These are phyloP conservation scores for Vulpes lagopus DNA, from an alignment of 2,113 vertebrate genomes.

Conservation along the genomic window DNA sequence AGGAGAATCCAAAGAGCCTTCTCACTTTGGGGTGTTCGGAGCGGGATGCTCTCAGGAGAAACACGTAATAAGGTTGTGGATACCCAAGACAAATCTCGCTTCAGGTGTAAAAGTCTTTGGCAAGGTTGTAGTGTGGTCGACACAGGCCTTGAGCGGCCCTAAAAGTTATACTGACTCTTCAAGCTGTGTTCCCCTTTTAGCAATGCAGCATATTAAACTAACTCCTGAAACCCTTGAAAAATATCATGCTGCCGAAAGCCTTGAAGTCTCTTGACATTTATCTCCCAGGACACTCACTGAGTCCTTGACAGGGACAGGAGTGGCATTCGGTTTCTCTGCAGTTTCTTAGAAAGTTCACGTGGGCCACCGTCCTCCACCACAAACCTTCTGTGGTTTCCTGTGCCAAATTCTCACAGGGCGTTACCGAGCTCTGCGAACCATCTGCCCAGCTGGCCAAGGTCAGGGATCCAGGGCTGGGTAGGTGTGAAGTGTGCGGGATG, in stretches of 20 bases:
- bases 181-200: neutral
- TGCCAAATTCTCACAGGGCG: neutral
- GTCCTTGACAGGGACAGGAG: neutral
- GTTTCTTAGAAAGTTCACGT: conserved; percentile 60
- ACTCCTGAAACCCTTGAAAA: conserved; percentile 53
- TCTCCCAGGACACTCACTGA: neutral
- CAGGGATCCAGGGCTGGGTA: conserved; percentile 46
- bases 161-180: neutral
- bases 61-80: neutral
- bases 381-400: neutral
- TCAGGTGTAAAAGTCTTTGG: neutral
- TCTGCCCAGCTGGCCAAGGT: conserved; percentile 62
- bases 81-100: neutral
- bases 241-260: neutral
- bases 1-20: neutral
- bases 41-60: neutral
- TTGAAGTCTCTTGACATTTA: conserved; percentile 21
- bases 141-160: neutral
- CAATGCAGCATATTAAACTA: conserved; percentile 59
- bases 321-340: conserved; percentile 56
- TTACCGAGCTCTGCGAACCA: conserved; percentile 17
- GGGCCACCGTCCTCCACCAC: neutral
- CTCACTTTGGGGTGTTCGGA: neutral
- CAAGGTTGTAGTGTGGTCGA: neutral
- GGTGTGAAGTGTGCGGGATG: conserved; percentile 58